Conservation (phyloP, 2,797 vertebrate genomes). For the Hyperoplus immaculatus region DNA sequence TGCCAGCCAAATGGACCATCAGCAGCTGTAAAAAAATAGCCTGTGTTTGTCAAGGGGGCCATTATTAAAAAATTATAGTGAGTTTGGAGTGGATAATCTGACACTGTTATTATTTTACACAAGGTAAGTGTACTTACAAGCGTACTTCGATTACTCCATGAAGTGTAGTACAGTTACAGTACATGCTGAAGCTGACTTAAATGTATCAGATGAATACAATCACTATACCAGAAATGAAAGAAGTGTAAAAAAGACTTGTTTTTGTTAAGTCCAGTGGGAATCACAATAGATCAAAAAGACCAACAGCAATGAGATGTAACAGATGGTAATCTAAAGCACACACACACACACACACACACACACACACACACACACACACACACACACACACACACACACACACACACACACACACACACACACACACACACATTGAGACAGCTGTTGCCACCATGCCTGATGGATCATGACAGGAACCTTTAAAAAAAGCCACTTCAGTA, state of each 20-base stretch:
- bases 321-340: conserved; percentile 17
- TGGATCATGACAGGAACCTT: conserved; percentile 50
- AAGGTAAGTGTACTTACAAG: not conserved
- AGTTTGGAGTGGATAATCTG: not conserved
- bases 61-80: not conserved
- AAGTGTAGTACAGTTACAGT: not conserved
- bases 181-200: not conserved
- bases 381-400: no score
- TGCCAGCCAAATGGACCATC: no score
- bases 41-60: no score
- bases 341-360: not conserved
- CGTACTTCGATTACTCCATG: not conserved
- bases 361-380: no score
- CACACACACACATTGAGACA: conserved; percentile 3
- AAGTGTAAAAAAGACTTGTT: not conserved
- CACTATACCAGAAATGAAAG: not conserved
- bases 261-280: not conserved
- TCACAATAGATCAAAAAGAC: conserved; percentile 15
- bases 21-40: no score
- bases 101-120: not conserved
- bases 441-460: conserved; percentile 28
- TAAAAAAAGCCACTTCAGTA: conserved; percentile 33
- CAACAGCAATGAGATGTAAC: conserved; percentile 34
- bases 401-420: no score
- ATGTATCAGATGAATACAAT: not conserved